Evolutionary conservation across 2,113 vertebrate species (phyloP), one percentile per base, ranked within the genome.

Genomic region (Tamias sibiricus): DNA sequence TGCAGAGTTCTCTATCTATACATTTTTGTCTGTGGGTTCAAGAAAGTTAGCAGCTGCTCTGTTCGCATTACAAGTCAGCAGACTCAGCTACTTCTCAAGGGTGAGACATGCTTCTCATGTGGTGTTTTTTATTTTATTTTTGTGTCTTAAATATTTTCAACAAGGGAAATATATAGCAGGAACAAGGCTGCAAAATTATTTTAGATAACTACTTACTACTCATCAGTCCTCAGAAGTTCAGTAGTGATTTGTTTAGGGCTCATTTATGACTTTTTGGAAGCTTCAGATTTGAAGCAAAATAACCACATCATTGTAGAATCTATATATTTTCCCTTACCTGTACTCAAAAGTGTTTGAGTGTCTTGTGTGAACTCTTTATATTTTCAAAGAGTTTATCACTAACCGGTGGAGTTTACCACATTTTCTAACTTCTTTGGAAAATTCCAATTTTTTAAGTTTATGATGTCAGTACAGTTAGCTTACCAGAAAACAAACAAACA

Each of bases 141-240:
- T 77, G 44, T 52, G 44, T 89, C 84, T 93, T 86, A 79, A 93
- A 44, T 66, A 30, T 94, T 97, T 91, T 86, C 62, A 96, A 85
- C 49, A 62, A 91, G 68, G 40, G 71, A 84, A 87, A 72, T 57
- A 35, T 66, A 77, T 20, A 75, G n/a, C 64, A 16, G 72, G 68
- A 91, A 69, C 28, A 66, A 93, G 52, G 24, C 59, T 91, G 62
- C 49, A 82, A 69, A 93, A 76, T 89, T 42, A 91, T 77, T 92
- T 83, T 66, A 77, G n/a, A 82, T 92, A 20, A 77, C 91, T 84
- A 83, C 72, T 80, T 91, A 83, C 62, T 62, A 66, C n/a, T 94
- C 42, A 80, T 87, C 90, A 81, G 24, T 85, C 40, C 30, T 47
- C 35, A 30, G 76, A 92, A 90, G n/a, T 30, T 90, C 49, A 72